phyloP scores from a whole-genome alignment of 2,113 vertebrate genomes.

The Lethenteron camtschaticum region DNA sequence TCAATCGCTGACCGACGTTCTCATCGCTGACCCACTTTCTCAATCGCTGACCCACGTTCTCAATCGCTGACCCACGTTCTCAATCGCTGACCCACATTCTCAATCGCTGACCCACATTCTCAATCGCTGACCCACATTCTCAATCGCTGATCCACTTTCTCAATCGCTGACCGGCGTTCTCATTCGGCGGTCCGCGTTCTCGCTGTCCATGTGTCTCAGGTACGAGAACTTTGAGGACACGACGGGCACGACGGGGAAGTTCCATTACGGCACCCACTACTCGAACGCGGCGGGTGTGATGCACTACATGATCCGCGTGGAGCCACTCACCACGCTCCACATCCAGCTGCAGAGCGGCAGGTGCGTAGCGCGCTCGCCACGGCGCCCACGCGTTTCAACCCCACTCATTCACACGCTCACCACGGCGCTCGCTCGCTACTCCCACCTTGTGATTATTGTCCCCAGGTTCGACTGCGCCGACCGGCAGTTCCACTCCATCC shows the following conservation, averaged over 20 bases:
- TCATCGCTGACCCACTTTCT: too few relatives aligned
- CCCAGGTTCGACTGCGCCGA: conserved; percentile 84
- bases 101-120: too few relatives aligned
- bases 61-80: too few relatives aligned
- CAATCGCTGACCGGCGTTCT: background rate
- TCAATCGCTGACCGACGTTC: too few relatives aligned
- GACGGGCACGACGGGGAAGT: conserved; percentile 68
- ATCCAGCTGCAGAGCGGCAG: conserved; percentile 90
- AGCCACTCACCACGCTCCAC: conserved; percentile 81
- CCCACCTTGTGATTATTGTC: background rate
- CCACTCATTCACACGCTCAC: background rate
- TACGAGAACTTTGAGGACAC: conserved; percentile 95
- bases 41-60: too few relatives aligned
- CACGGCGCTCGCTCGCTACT: background rate
- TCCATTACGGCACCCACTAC: conserved; percentile 96
- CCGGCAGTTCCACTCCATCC: conserved; percentile 80
- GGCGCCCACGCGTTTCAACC: background rate
- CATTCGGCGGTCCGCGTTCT: background rate
- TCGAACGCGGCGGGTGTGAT: conserved; percentile 93
- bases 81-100: too few relatives aligned
- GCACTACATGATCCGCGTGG: conserved; percentile 97
- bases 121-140: too few relatives aligned
- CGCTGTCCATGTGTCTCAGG: conserved; percentile 18
- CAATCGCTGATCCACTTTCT: too few relatives aligned
- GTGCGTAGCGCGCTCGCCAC: conserved; percentile 18